These are phyloP conservation scores for Sipunculus nudus DNA, from an alignment of 2,888 invertebrate species.

Conservation along the genomic window DNA sequence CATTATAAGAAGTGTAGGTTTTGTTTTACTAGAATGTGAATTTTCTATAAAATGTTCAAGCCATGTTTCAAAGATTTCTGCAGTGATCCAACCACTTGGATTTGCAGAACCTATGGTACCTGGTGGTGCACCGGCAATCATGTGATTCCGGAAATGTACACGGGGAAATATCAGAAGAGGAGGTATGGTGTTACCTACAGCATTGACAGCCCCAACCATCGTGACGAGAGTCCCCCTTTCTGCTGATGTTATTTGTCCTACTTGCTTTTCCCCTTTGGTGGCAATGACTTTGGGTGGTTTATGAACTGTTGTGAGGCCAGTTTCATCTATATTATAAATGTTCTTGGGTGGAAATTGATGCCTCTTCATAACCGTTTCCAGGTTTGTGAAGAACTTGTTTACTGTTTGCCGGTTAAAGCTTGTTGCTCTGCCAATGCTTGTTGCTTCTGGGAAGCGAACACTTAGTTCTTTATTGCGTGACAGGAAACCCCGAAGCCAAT, in stretches of 20 bases:
- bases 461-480: background rate
- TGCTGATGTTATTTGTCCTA: slow-evolving; percentile 11
- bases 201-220: slow-evolving; percentile 2
- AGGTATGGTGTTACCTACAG: background rate
- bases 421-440: slow-evolving; percentile 1
- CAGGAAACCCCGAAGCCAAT: slow-evolving; percentile 5
- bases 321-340: slow-evolving; percentile 8
- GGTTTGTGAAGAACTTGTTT: background rate
- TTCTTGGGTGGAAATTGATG: background rate
- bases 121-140: too few relatives aligned
- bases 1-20: slow-evolving; percentile 47
- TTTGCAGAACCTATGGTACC: too few relatives aligned
- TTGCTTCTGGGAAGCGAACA: slow-evolving; percentile 7
- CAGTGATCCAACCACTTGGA: slow-evolving; percentile 56
- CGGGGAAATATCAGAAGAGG: slow-evolving; percentile 4
- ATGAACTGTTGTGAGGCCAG: slow-evolving; percentile 11
- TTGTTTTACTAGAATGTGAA: slow-evolving; percentile 44
- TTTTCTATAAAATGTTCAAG: slow-evolving; percentile 53
- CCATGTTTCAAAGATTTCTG: slow-evolving; percentile 45
- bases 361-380: background rate
- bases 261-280: slow-evolving; percentile 3
- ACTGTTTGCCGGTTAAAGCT: slow-evolving; percentile 5
- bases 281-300: slow-evolving; percentile 7
- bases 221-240: slow-evolving; percentile 6
- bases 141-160: slow-evolving; percentile 8